A percentile compares a stretch with the other conserved stretches of the same genome.
phyloP scores from a whole-genome alignment of 2,888 invertebrate species.

The Plebejus melissa region DNA sequence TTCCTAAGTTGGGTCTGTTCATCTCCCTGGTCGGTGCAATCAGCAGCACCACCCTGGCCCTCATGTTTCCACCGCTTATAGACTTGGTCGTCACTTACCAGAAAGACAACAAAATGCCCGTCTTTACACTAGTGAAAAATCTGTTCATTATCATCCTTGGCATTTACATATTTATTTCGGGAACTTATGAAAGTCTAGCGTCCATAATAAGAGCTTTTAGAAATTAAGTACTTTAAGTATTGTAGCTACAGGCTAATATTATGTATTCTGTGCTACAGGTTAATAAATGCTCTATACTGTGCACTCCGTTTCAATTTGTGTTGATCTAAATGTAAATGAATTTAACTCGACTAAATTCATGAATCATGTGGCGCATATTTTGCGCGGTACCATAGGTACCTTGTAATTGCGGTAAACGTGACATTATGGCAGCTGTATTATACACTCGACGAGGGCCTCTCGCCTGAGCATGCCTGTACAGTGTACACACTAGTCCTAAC shows the following conservation, averaged over 20 bases:
- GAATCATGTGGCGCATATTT: no score
- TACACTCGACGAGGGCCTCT: no score
- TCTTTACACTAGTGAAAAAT: constrained; percentile 78
- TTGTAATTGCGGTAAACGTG: no score
- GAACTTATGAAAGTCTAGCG: constrained; percentile 85
- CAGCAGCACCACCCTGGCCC: constrained; percentile 91
- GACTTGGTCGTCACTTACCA: constrained; percentile 86
- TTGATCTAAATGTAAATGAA: neutral
- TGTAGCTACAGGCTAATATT: neutral
- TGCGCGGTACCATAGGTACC: no score
- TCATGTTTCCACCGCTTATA: constrained; percentile 93
- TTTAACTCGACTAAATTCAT: no score
- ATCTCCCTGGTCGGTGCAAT: constrained; percentile 95
- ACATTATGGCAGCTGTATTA: no score
- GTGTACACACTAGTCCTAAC: no score
- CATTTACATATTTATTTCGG: constrained; percentile 84
- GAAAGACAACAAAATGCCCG: constrained; percentile 70
- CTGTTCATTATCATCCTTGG: constrained; percentile 82
- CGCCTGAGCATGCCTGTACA: no score
- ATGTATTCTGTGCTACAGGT: neutral
- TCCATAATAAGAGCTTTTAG: constrained; percentile 67
- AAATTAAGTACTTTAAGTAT: neutral
- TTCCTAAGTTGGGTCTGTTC: constrained; percentile 91
- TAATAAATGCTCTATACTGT: no score
- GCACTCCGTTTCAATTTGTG: neutral